These are phyloP conservation scores for Cepphus grylle DNA, from an alignment of 2,113 vertebrate species.

Conservation along the genomic window DNA sequence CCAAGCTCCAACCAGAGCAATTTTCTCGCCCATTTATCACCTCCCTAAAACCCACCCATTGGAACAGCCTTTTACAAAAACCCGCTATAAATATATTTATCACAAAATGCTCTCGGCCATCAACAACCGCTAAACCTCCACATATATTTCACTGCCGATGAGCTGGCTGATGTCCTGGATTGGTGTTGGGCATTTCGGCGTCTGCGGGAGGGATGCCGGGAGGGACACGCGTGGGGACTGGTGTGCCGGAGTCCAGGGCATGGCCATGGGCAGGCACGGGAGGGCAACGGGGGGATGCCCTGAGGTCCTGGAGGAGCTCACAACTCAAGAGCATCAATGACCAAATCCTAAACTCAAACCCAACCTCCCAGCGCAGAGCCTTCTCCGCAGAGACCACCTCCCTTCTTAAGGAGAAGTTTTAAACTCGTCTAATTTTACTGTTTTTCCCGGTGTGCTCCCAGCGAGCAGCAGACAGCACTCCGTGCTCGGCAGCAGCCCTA, in stretches of 20 bases:
- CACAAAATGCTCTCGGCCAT: background rate
- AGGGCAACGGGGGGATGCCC: background rate
- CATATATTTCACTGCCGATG: background rate
- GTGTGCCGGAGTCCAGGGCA: background rate
- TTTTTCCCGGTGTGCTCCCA: background rate
- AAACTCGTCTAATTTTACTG: background rate
- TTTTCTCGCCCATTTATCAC: slow-evolving; percentile 21
- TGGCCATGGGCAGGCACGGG: background rate
- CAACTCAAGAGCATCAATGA: accelerated
- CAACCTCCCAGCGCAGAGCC: accelerated
- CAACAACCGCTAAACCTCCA: background rate
- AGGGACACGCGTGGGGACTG: accelerated
- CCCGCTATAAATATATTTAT: background rate
- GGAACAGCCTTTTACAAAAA: slow-evolving; percentile 6
- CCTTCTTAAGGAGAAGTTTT: background rate
- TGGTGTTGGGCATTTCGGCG: background rate
- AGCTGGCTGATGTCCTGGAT: slow-evolving; percentile 9
- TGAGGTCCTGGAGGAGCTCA: background rate
- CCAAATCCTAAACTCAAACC: background rate
- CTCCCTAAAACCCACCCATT: background rate
- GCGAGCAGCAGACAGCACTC: background rate
- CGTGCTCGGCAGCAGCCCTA: background rate
- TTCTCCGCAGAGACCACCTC: accelerated
- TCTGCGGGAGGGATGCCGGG: background rate
- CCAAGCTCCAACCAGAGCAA: background rate